Evolutionary conservation across 2,888 invertebrate genomes (phyloP).

Genomic region (Galerucella calmariensis): DNA sequence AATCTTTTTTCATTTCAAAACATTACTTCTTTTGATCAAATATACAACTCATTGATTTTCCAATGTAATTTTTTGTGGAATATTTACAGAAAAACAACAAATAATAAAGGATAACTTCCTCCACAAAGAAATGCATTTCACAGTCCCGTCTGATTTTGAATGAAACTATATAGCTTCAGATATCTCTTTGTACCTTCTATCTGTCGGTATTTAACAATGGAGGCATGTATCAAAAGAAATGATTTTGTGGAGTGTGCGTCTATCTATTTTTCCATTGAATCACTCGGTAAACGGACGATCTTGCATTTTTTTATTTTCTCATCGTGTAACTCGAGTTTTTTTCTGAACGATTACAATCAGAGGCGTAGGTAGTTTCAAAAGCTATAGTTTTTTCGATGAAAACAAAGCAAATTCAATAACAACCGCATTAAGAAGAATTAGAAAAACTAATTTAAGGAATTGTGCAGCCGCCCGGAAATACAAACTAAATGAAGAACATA

Average conservation of each 20-base stretch:
- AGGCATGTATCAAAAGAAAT: conserved; percentile 18
- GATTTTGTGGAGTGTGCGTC: not conserved
- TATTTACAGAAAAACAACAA: not conserved
- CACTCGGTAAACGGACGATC: conserved; percentile 9
- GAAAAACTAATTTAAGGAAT: too few species aligned
- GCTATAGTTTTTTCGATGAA: too few species aligned
- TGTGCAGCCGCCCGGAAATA: too few species aligned
- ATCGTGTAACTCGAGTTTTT: conserved; percentile 8
- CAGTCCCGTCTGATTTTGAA: not conserved
- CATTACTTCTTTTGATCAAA: not conserved
- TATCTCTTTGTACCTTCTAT: conserved; percentile 21
- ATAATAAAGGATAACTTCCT: not conserved
- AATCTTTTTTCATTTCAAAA: not conserved
- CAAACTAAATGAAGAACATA: too few species aligned
- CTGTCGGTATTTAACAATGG: conserved; percentile 23
- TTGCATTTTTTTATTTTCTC: conserved; percentile 25
- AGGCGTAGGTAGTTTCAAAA: not conserved
- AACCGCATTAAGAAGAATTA: too few species aligned
- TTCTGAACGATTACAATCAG: not conserved
- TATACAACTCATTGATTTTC: not conserved
- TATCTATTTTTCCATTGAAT: conserved; percentile 18
- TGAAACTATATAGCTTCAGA: conserved; percentile 11
- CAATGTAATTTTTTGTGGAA: not conserved
- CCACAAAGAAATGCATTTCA: conserved; percentile 15
- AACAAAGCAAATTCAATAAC: too few species aligned